These are phyloP conservation scores for Ophion ventricosus DNA, from an alignment of 2,888 invertebrate species.

Conservation along the genomic window DNA sequence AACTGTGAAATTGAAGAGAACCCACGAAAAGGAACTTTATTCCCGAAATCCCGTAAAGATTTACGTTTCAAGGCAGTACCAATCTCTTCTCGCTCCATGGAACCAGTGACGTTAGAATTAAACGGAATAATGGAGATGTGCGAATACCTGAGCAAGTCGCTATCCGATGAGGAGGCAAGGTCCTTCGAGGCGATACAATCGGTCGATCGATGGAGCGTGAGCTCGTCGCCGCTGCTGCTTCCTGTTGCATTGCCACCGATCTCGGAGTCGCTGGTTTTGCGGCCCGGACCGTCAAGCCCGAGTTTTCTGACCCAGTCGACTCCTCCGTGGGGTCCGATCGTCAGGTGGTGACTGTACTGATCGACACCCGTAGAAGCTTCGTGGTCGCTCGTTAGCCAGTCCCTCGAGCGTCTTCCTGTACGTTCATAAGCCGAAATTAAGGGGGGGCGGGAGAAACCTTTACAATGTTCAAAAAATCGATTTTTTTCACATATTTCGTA, in stretches of 20 bases:
- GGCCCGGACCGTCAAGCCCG: slow-evolving; percentile 81
- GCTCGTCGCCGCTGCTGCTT: slow-evolving; percentile 84
- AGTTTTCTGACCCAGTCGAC: slow-evolving; percentile 88
- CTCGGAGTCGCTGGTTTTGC: slow-evolving; percentile 83
- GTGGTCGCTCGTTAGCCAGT: slow-evolving; percentile 78
- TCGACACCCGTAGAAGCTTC: slow-evolving; percentile 78
- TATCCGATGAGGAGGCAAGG: slow-evolving; percentile 86
- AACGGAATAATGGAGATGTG: neutral
- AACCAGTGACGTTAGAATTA: neutral
- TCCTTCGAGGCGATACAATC: slow-evolving; percentile 91
- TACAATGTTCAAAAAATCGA: too few relatives aligned
- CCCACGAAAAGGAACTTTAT: neutral
- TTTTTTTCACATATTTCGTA: too few relatives aligned
- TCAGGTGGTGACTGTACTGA: slow-evolving; percentile 85
- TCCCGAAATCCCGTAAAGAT: neutral
- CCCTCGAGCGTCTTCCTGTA: slow-evolving; percentile 79
- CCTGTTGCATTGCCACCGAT: slow-evolving; percentile 78
- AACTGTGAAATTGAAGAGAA: too few relatives aligned
- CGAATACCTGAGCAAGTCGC: slow-evolving; percentile 84
- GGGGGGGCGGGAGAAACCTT: too few relatives aligned
- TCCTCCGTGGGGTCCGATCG: slow-evolving; percentile 87
- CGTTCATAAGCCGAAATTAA: neutral
- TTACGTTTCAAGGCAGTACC: neutral
- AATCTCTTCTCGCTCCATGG: neutral
- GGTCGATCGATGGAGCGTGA: slow-evolving; percentile 89